Conservation (phyloP, 2,888 invertebrate genomes). For the Melieria omissa region DNA sequence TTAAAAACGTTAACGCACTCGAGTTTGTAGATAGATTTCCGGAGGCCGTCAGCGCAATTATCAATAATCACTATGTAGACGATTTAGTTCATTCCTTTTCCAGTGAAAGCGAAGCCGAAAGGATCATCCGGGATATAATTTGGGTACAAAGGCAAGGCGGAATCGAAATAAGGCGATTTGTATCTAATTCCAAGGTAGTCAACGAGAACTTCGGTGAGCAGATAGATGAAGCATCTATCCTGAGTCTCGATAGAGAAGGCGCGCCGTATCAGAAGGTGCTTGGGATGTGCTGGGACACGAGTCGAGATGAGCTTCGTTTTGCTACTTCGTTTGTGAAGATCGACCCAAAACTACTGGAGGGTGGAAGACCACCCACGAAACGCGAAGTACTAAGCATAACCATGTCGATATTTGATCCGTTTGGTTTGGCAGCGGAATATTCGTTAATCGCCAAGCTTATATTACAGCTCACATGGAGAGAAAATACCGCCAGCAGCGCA, state of each 20-base stretch:
- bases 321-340: conserved; percentile 24
- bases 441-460: conserved; percentile 38
- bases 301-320: conserved; percentile 40
- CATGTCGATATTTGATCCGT: conserved; percentile 52
- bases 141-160: conserved; percentile 25
- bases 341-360: conserved; percentile 15
- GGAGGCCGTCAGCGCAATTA: conserved; percentile 33
- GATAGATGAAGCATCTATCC: background rate
- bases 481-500: conserved; percentile 19
- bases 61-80: conserved; percentile 37
- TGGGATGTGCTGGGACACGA: conserved; percentile 44
- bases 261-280: conserved; percentile 36
- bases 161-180: conserved; percentile 25
- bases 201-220: background rate
- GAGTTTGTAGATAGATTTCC: conserved; percentile 22
- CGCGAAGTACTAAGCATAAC: conserved; percentile 43
- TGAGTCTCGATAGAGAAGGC: conserved; percentile 22
- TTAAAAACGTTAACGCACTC: conserved; percentile 39
- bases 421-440: conserved; percentile 45
- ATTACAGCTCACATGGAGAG: conserved; percentile 25
- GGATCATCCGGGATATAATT: conserved; percentile 19
- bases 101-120: conserved; percentile 19
- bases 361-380: conserved; percentile 42
- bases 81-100: conserved; percentile 33
- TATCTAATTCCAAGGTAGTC: conserved; percentile 29